Conservation (phyloP, 1,140 invertebrate species). For the Hormaphis cornu region DNA sequence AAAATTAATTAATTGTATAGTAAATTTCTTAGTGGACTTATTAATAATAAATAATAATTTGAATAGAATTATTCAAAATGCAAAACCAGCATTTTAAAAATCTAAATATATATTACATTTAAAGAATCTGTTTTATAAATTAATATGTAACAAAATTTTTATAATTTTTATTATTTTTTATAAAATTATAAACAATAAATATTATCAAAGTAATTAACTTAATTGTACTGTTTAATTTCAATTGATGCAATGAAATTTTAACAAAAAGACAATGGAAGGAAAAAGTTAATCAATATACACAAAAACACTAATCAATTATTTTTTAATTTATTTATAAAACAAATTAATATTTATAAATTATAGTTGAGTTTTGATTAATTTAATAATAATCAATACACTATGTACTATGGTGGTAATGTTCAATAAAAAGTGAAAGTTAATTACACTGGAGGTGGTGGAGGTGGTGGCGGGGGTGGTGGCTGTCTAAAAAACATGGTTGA, state of each 20-base stretch:
- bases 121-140: conserved; percentile 19
- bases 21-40: conserved; percentile 28
- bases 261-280: conserved; percentile 30
- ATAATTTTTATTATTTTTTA: conserved; percentile 21
- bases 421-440: neutral
- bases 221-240: conserved; percentile 25
- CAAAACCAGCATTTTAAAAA: conserved; percentile 19
- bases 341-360: conserved; percentile 3
- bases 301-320: conserved; percentile 1
- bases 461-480: conserved; percentile 8
- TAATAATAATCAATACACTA: conserved; percentile 17
- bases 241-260: conserved; percentile 20
- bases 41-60: conserved; percentile 13
- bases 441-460: conserved; percentile 12
- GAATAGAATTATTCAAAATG: conserved; percentile 17
- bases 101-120: conserved; percentile 27
- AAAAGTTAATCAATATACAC: conserved; percentile 28
- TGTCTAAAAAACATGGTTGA: conserved; percentile 26
- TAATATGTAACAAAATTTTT: conserved; percentile 25
- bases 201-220: conserved; percentile 30
- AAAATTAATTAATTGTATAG: conserved; percentile 21
- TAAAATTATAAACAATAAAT: conserved; percentile 31
- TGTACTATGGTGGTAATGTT: neutral
- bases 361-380: conserved; percentile 10
- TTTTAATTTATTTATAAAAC: neutral